Base-by-base conservation (phyloP, 2,797 vertebrate species). In the Gymnoscopelus microlampas region DNA sequence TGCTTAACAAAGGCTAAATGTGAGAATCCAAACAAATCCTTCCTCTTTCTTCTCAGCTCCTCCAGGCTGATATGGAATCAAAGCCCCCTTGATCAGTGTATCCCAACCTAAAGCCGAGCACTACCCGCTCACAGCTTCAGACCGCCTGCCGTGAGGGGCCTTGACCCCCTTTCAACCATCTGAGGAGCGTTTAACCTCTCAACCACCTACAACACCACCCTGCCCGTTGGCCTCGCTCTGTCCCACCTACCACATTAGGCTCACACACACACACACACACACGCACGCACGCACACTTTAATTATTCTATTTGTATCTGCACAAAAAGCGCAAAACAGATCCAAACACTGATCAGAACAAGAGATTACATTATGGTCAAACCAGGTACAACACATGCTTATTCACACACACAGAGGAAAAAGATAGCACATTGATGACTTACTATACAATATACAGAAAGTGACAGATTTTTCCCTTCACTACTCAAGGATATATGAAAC, bases 81-180 rank as follows among this genome's bases (percentile, higher is more conserved):
- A 44, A 62, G 53, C 35, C 24, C 9, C 0, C 55, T 39, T 67
- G 44, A 70, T 74, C 73, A 68, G 68, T 56, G 15, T 58, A 69
- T n/a, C 66, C 26, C 29, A 8, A 15, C 60, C 49, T 60, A 26
- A 44, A 59, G 54, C 48, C 49, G 15, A 12, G 8, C 6, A 24
- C 48, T 2, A 29, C 39, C 44, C 19, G 26, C 48, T 44, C 57
- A 3, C 51, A 62, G 11, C 29, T n/a, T 10, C 35, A 51, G 66
- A 71, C 68, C 57, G 65, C 80, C 80, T 70, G 70, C 70, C 48
- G 73, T 32, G 70, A 50, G 66, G 10, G 61, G 77, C 67, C 63
- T 50, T 0, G 56, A 69, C 61, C 73, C 66, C 74, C 55, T 12
- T 74, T 70, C 39, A 59, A 74, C 65, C 69, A 71, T 62, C 54